Evolutionary conservation across 2,797 vertebrate genomes (phyloP), one percentile per base, ranked within the genome.

Genomic region (Cuniculus paca): DNA sequence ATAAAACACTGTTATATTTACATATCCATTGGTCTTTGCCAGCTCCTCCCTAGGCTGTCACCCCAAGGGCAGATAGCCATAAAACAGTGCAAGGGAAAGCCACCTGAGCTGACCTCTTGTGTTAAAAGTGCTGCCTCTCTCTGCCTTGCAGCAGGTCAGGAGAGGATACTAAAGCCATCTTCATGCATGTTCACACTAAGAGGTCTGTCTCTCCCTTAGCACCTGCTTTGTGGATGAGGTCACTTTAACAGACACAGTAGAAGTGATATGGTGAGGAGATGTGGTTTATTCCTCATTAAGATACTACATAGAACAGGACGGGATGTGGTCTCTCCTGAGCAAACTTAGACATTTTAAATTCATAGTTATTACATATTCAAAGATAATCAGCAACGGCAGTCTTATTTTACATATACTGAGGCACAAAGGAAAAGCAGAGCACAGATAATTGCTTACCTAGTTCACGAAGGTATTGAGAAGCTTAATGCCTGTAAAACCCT

Each of bases 361-460:
- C 82, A 74, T 65, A 70, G 75, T 92, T 94, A 83, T 61, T 88
- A 78, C 26, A 22, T 50, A 86, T 78, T 94, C 89, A 82, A 90
- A 80, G 61, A 79, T 80, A 82, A 88, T 75, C 78, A 93, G 24
- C 34, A 80, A 31, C 70, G 61, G 26, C 78, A 61, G 42, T 16
- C 74, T 94, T 95, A 82, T 48, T 68, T 50, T 70, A 54, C 63
- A 80, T 68, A 52, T 52, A 94, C 0, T 4, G 61, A 97, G 50
- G 50, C 94, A 90, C 61, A 54, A 72, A 96, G 42, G 54, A 58
- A 94, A 92, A 94, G 42, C 24, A 77, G 68, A 94, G 26, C 68
- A 48, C 6, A 90, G 56, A 74, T 68, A 94, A 74, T 77, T n/a
- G 50, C 96, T 97, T 97, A 94, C 96, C 92, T 93, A 77, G 52